Conservation (phyloP, 2,113 vertebrate species). For the Leuciscus idus region DNA sequence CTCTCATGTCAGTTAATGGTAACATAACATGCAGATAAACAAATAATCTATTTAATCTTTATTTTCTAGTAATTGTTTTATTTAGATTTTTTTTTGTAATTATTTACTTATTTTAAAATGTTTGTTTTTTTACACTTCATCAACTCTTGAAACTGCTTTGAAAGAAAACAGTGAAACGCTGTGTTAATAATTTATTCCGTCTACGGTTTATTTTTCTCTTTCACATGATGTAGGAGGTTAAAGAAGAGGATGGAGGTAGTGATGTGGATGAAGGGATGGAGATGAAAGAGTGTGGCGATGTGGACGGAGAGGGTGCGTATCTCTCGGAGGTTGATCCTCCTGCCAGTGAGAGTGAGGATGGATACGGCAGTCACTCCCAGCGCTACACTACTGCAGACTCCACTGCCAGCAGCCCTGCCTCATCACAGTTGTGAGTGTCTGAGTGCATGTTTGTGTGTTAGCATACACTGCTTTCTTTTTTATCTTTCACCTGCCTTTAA, state of each 20-base stretch:
- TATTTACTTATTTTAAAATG: no score
- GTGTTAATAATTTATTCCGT: no score
- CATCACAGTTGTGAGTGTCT: slow-evolving; percentile 92
- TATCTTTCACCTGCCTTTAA: not conserved
- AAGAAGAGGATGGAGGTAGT: slow-evolving; percentile 93
- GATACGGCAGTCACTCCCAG: slow-evolving; percentile 94
- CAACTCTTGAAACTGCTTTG: no score
- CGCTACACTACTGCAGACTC: slow-evolving; percentile 93
- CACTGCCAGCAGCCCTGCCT: slow-evolving; percentile 97
- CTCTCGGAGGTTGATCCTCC: slow-evolving; percentile 95
- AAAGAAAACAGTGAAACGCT: no score
- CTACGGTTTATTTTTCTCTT: not conserved
- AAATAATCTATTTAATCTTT: not conserved
- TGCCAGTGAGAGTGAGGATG: slow-evolving; percentile 97
- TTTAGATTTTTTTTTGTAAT: not conserved
- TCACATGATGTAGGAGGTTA: slow-evolving; percentile 81
- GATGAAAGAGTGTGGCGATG: slow-evolving; percentile 86
- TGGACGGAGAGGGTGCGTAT: slow-evolving; percentile 90
- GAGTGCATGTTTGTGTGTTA: not conserved
- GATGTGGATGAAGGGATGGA: slow-evolving; percentile 91
- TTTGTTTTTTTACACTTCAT: not conserved
- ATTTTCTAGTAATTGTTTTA: not conserved
- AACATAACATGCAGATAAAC: not conserved
- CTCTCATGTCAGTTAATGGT: not conserved
- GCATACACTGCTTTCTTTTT: not conserved